Evolutionary conservation across 2,888 invertebrate species (phyloP), one percentile per base, ranked within the genome.

Genomic region (Papilio demoleus): DNA sequence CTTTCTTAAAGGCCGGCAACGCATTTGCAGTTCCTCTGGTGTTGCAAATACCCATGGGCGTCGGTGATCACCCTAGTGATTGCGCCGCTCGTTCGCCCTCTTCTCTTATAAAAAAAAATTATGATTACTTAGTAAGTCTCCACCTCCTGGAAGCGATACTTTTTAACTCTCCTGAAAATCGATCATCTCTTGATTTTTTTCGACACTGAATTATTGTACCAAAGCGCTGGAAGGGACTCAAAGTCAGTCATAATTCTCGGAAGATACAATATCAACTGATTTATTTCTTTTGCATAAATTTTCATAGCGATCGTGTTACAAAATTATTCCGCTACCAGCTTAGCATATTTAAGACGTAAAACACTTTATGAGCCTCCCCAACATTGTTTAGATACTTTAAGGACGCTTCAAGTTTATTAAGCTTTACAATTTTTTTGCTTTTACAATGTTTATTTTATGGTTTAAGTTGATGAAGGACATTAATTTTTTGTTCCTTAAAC

Each of bases 301-400:
- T 65, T 59, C 65, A 65, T 65, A 31, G 58, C 58, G 58, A 59
- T 65, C 58, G 45, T 65, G 58, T 58, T 65, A 59, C 56, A 42
- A 65, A 65, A 59, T 59, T 65, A 65, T 65, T 59, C 65, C n/a
- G 58, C 45, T 65, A 45, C 22, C 58, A 58, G 65, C 65, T 59
- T 58, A 65, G 65, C 59, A 65, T 58, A 59, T 65, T 59, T 65
- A 65, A 65, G 65, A 65, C 58, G 65, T 65, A 65, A 65, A 65
- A 65, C 58, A 65, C 34, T 65, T 65, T 65, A 65, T 65, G 65
- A 65, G 65, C 45, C 65, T 65, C 45, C 34, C 58, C 65, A 65
- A 65, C 65, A 65, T 59, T 65, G 65, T 59, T 65, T 59, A 53
- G 65, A 65, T 65, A 65, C 65, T 65, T 65, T 65, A 58, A 56